Conservation (phyloP, 2,888 invertebrate species). For the Ormyrus labotus region DNA sequence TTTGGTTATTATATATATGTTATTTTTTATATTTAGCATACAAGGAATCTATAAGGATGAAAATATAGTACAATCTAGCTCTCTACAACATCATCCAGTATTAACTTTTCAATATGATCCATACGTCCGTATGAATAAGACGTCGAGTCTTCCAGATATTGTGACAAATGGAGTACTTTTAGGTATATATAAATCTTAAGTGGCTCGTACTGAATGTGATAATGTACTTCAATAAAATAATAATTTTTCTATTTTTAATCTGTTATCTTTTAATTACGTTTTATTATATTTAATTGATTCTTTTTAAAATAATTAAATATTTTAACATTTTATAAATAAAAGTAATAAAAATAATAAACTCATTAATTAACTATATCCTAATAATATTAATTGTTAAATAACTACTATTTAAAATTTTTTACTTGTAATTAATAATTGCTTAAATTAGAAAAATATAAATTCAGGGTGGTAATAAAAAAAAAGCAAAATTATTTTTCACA, state of each 20-base stretch:
- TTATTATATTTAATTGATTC: background rate
- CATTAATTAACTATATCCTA: background rate
- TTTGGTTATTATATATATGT: background rate
- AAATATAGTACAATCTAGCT: constrained; percentile 48
- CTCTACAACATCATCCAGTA: constrained; percentile 71
- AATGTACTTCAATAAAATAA: constrained; percentile 39
- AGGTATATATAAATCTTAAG: constrained; percentile 71
- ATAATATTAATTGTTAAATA: background rate
- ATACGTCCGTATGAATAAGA: constrained; percentile 68
- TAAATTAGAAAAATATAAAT: constrained; percentile 5
- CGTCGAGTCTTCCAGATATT: constrained; percentile 73
- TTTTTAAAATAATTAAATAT: constrained; percentile 3
- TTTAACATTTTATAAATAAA: background rate
- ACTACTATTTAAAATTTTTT: background rate
- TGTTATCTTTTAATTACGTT: background rate
- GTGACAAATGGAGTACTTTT: constrained; percentile 75
- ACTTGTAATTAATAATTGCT: background rate
- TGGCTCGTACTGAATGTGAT: constrained; percentile 35
- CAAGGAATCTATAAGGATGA: constrained; percentile 59
- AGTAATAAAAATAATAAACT: too few relatives aligned
- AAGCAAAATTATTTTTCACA: constrained; percentile 45
- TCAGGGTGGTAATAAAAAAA: constrained; percentile 26
- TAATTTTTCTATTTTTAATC: constrained; percentile 27
- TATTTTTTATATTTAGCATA: constrained; percentile 57
- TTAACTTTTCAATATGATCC: constrained; percentile 73